phyloP scores from a whole-genome alignment of 2,888 invertebrate species.

The Apamea crenata region DNA sequence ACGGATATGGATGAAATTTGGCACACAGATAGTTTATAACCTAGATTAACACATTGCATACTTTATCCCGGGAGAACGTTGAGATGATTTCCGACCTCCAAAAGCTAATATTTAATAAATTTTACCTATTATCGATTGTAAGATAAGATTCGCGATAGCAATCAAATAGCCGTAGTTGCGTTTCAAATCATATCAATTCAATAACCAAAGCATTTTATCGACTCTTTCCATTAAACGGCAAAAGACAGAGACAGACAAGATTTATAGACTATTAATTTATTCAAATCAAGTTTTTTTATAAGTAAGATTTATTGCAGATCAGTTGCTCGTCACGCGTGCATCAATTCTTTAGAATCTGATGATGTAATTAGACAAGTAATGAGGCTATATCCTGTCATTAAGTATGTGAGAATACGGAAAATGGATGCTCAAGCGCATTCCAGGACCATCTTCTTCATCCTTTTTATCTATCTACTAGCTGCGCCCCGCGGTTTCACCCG shows the following conservation, averaged over 20 bases:
- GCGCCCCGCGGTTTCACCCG: too few relatives aligned
- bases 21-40: too few relatives aligned
- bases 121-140: background rate
- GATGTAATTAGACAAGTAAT: conserved; percentile 33
- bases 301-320: conserved; percentile 29
- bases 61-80: too few relatives aligned
- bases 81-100: too few relatives aligned
- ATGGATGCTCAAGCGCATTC: conserved; percentile 14
- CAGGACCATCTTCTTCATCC: background rate
- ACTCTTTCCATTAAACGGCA: conserved; percentile 8
- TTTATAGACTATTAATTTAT: conserved; percentile 31
- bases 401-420: background rate
- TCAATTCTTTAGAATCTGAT: conserved; percentile 40
- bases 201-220: background rate
- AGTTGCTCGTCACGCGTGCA: conserved; percentile 19
- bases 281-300: conserved; percentile 31
- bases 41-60: too few relatives aligned
- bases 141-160: background rate
- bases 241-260: background rate
- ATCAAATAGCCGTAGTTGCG: background rate
- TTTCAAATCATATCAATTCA: background rate
- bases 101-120: too few relatives aligned
- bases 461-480: too few relatives aligned
- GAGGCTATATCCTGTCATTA: conserved; percentile 31
- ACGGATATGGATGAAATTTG: too few relatives aligned